Evolutionary conservation across 2,113 vertebrate species (phyloP), one percentile per base, ranked within the genome.

Genomic region (Oreochromis spilurus): DNA sequence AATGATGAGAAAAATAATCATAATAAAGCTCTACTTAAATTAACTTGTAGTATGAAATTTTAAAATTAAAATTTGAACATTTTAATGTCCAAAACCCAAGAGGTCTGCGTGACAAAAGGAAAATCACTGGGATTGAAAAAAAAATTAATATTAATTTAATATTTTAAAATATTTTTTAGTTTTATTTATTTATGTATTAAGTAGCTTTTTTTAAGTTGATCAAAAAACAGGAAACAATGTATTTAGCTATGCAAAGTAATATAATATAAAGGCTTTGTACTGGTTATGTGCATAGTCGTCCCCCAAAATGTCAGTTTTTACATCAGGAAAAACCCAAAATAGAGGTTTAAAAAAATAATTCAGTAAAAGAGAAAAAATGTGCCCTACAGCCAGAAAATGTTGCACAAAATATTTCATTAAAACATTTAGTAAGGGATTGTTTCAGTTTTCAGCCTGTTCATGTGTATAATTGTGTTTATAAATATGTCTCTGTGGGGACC

Each of bases 141-240:
- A 67, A 38, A 1, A 67, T 38, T 13, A 6, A 62, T 12, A 36
- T 60, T 2, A 1, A 62, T 62, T 36, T 1, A n/a, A 11, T n/a
- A n/a, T n/a, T 62, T 31, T 7, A 36, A 14, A 70, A 24, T 17
- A 70, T 24, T 43, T 70, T 72, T 0, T 17, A 3, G 24, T 45
- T 0, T 1, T 1, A 43, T 72, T 70, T 0, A 16, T 45, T 72
- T 26, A 17, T 26, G 21, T 43, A 48, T 7, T 3, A 45, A 45
- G 5, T 14, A 13, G 12, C 5, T 45, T 45, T 45, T 45, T 43
- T 31, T 5, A 9, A 36, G 7, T 36, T 9, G 24, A 24, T 24
- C 24, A 24, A 24, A 24, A 24, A 24, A 65, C 60, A 65, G 34
- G 60, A 38, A 65, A 12, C 60, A 21, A 36, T 7, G 6, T 13